Base-by-base conservation (phyloP, 1,140 invertebrate species). In the Microplitis mediator region DNA sequence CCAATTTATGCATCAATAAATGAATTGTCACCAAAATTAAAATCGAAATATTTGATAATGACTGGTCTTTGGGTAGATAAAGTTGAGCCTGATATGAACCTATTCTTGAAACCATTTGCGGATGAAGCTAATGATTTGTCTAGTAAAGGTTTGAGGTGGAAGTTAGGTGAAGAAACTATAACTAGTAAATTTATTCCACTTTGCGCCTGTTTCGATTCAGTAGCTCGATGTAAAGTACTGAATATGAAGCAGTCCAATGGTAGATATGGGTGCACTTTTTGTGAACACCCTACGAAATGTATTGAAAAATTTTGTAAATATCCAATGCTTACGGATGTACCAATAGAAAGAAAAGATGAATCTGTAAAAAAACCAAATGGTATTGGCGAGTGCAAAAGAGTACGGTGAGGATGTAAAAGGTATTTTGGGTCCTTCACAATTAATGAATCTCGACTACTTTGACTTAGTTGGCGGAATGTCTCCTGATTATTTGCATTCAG, bases 401-500 rank as follows among this genome's bases (percentile, higher is more conserved):
- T 39, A 45, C 6, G 11, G 36, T 5, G 36, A 39, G 11, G 39
- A 62, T 11, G 11, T 16, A 2, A 64, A 72, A 54, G 70, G 60
- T 13, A 23, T 73, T 4, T 31, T n/a, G 23, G 74, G 76, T 14
- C 56, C 74, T 35, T 73, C 73, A n/a, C 36, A 62, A 8, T 66
- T 77, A 14, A 75, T 75, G 71, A 60, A 69, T 31, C 6, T 75
- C 3, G 9, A 69, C 8, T 5, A 52, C 31, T 74, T 74, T 31
- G 32, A 75, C 71, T 51, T 76, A 54, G 64, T 52, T 4, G 34
- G 68, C 11, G 54, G 75, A 4, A 76, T 75, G 67, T 39, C 62
- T 6, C 65, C 72, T 3, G 75, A 78, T 52, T 70, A 60, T 50
- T 72, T 78, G 72, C 74, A 78, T 67, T 58, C 34, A 11, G 11